These are phyloP conservation scores for Amblyteles armatorius DNA, from an alignment of 2,888 invertebrate species.

Conservation along the genomic window DNA sequence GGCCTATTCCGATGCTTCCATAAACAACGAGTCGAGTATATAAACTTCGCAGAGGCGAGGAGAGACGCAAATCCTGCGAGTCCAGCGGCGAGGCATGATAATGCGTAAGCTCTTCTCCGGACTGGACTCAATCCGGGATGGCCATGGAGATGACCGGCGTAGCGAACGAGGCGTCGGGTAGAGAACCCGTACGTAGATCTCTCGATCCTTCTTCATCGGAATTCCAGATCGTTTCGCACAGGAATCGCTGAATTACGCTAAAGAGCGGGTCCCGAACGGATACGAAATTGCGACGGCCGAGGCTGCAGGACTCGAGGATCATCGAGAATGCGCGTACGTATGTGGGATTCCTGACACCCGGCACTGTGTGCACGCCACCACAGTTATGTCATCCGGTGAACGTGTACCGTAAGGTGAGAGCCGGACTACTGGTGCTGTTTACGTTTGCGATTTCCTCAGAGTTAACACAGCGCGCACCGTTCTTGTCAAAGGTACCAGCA, in stretches of 20 bases:
- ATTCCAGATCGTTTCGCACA: constrained; percentile 80
- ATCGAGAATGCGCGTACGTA: constrained; percentile 28
- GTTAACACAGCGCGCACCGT: background rate
- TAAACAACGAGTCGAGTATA: constrained; percentile 50
- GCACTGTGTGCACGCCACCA: constrained; percentile 33
- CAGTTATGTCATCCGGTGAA: background rate
- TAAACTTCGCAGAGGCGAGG: constrained; percentile 34
- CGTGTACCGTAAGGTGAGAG: constrained; percentile 16
- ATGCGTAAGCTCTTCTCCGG: constrained; percentile 27
- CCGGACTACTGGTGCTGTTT: background rate
- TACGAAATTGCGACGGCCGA: constrained; percentile 60
- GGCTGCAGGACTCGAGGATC: constrained; percentile 30
- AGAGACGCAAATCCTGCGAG: constrained; percentile 46
- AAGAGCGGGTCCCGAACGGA: constrained; percentile 70
- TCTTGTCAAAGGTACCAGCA: background rate
- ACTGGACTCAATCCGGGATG: constrained; percentile 69
- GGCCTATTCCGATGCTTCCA: constrained; percentile 37
- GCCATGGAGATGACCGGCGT: constrained; percentile 70
- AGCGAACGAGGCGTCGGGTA: constrained; percentile 30
- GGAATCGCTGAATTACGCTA: constrained; percentile 83
- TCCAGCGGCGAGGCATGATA: constrained; percentile 21
- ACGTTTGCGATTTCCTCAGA: background rate
- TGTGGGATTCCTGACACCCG: constrained; percentile 39
- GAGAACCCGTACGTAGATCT: constrained; percentile 63
- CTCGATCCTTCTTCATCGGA: constrained; percentile 73